Evolutionary conservation across 2,797 vertebrate genomes (phyloP), one percentile per base, ranked within the genome.

Genomic region (Poeciliopsis gracilis): DNA sequence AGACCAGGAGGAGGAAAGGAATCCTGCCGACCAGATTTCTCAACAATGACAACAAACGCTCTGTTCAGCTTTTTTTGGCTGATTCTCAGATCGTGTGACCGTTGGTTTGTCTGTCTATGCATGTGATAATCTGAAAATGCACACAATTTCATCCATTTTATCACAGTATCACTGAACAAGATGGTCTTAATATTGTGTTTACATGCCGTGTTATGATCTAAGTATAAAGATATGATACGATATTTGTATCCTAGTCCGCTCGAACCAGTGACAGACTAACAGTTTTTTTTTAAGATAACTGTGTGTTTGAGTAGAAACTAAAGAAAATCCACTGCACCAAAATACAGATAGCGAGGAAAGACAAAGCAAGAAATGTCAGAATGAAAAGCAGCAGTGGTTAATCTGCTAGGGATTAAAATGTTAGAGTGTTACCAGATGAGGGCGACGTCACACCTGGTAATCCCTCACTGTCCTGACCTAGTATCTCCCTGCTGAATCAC

Each of bases 401-500:
- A 91, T 92, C 90, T 89, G 79, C 79, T 51, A 61, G 84, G 88
- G 90, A 94, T 93, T 93, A 91, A 77, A 82, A 86, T 79, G 75
- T 89, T 83, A 83, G 78, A 86, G 77, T 72, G 79, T 74, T 79
- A 74, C 85, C 84, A 86, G 53, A 47, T 76, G 77, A 84, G 79
- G 53, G 77, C 74, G 75, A 84, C 53, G 43, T 89, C 66, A 73
- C 75, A 80, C 70, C 49, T 20, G 12, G 69, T 93, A 91, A 94
- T 92, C 89, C 87, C 82, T 83, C 45, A 30, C 84, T 87, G 87
- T 85, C 91, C 88, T 87, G 90, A 90, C 87, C 88, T 84, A 82
- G 15, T 80, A 77, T 80, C 72, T 67, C 78, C 57, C 57, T 78
- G 53, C 79, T 82, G 78, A 86, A 82, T 49, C 76, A 69, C 76